phyloP scores from a whole-genome alignment of 2,888 invertebrate genomes.

The Chalcosyrphus nemorum region DNA sequence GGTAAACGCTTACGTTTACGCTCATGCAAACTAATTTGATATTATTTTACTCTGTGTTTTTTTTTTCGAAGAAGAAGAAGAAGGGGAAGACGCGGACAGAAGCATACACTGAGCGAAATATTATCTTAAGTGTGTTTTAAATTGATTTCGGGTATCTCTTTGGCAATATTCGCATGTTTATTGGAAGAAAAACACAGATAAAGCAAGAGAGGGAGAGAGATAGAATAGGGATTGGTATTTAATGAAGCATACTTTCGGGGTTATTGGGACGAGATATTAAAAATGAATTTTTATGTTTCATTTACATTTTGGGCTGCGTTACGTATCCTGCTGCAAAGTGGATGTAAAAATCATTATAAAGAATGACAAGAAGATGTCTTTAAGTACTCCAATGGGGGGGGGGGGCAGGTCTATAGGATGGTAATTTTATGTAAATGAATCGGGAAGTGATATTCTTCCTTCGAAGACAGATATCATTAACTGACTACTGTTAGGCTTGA shows the following conservation, averaged over 20 bases:
- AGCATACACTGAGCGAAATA: slow-evolving; percentile 9
- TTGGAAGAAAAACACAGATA: slow-evolving; percentile 40
- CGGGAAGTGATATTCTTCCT: slow-evolving; percentile 13
- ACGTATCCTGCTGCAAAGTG: slow-evolving; percentile 17
- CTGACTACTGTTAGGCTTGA: too few species aligned
- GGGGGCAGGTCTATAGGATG: slow-evolving; percentile 28
- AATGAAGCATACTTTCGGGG: slow-evolving; percentile 65
- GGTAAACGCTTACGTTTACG: slow-evolving; percentile 38
- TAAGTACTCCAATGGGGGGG: slow-evolving; percentile 32
- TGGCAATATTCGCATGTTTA: slow-evolving; percentile 59
- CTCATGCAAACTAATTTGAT: slow-evolving; percentile 58
- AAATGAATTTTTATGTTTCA: slow-evolving; percentile 61
- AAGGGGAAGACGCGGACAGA: not conserved
- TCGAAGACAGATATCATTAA: slow-evolving; percentile 29
- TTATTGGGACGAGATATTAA: slow-evolving; percentile 61
- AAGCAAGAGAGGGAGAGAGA: not conserved
- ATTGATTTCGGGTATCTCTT: slow-evolving; percentile 63
- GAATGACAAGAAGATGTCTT: slow-evolving; percentile 25
- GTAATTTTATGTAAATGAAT: slow-evolving; percentile 54
- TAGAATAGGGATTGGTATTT: slow-evolving; percentile 52
- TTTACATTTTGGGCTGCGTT: slow-evolving; percentile 57
- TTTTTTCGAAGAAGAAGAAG: not conserved
- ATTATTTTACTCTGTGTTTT: slow-evolving; percentile 39
- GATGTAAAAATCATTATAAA: slow-evolving; percentile 34
- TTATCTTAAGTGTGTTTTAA: slow-evolving; percentile 60